A percentile compares a stretch with the other conserved stretches of the same genome.
phyloP scores from a whole-genome alignment of 2,113 vertebrate species.

The Nibea albiflora region DNA sequence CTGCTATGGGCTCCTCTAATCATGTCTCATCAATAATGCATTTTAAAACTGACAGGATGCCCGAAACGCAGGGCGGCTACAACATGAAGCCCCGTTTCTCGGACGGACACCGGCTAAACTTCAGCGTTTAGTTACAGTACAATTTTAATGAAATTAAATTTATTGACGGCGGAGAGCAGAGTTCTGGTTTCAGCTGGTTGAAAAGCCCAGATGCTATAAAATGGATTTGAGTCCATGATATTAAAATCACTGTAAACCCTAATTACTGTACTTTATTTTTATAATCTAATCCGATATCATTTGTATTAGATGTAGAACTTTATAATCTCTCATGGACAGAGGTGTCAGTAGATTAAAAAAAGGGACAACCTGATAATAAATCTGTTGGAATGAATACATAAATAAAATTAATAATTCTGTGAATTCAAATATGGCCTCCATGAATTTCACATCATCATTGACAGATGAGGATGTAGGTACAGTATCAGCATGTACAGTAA shows the following conservation, averaged over 20 bases:
- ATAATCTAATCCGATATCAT: neutral
- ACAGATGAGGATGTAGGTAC: neutral
- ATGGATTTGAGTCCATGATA: neutral
- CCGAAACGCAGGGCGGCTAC: constrained; percentile 72
- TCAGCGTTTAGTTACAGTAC: constrained; percentile 82
- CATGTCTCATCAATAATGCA: constrained; percentile 85
- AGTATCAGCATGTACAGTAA: neutral
- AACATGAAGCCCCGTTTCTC: constrained; percentile 74
- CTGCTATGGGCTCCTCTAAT: constrained; percentile 78
- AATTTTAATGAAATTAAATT: constrained; percentile 84
- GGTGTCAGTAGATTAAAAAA: too few species aligned
- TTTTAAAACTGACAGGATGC: constrained; percentile 83
- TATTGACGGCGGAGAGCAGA: constrained; percentile 60
- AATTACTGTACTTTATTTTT: neutral
- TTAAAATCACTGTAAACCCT: neutral
- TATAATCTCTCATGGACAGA: neutral
- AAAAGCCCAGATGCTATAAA: constrained; percentile 16
- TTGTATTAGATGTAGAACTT: neutral
- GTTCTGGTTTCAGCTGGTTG: constrained; percentile 38
- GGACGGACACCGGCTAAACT: constrained; percentile 82
- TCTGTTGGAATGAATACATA: neutral
- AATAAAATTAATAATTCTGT: neutral
- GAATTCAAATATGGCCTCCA: constrained; percentile 3
- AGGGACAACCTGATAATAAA: too few species aligned
- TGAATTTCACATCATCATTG: constrained; percentile 5